Percentiles rank a stretch among this genome's conserved stretches.
These are phyloP conservation scores for Linnaemya tessellans DNA, from an alignment of 2,888 invertebrate species.

Conservation along the genomic window DNA sequence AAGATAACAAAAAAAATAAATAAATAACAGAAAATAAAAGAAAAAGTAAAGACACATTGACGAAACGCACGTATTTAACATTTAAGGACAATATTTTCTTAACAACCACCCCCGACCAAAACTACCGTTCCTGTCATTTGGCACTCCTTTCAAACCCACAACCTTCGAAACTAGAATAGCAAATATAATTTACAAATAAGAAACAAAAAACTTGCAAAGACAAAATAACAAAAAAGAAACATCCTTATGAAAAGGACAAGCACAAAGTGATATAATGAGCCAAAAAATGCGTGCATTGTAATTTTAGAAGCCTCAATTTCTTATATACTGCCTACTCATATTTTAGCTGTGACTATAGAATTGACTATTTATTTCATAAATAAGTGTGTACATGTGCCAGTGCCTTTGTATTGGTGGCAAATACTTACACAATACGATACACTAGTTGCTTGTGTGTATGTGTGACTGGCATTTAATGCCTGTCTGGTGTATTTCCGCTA, in stretches of 20 bases:
- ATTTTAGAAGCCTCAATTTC: constrained; percentile 73
- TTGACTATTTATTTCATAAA: constrained; percentile 62
- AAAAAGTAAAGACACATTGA: constrained; percentile 29
- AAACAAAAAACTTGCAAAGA: constrained; percentile 35
- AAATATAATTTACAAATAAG: constrained; percentile 40
- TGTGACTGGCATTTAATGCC: constrained; percentile 66
- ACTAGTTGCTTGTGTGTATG: constrained; percentile 58
- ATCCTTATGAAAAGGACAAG: constrained; percentile 21
- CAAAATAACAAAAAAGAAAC: constrained; percentile 5
- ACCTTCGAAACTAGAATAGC: constrained; percentile 44
- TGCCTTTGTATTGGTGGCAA: neutral
- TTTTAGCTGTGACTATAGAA: constrained; percentile 54
- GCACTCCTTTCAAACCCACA: constrained; percentile 25
- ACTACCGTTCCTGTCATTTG: constrained; percentile 3
- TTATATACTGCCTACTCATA: constrained; percentile 43
- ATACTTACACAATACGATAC: constrained; percentile 15
- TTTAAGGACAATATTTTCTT: constrained; percentile 47
- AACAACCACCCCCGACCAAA: constrained; percentile 17
- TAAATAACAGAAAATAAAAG: neutral
- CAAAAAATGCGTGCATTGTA: constrained; percentile 73
- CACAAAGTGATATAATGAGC: constrained; percentile 73
- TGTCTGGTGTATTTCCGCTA: constrained; percentile 70
- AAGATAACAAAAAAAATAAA: constrained; percentile 6
- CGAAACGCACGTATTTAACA: constrained; percentile 62
- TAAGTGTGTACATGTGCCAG: neutral